Base-by-base conservation (phyloP, 30 jellyfish, hydroid and myxozoan genomes). In the Turritopsis rubra region DNA sequence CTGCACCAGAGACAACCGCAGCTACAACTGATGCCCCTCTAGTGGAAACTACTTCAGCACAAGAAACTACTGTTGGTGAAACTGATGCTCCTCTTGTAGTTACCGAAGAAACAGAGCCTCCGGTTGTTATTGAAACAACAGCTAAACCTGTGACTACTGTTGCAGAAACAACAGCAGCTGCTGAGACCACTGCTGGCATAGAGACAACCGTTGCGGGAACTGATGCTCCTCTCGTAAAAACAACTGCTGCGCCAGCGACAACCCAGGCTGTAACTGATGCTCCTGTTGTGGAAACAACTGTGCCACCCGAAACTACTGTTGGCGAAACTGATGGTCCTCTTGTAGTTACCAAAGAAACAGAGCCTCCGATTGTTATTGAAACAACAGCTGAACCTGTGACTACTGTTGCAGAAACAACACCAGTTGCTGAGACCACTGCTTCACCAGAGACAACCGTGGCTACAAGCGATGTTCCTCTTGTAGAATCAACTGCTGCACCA, bases 1-100 rank as follows among this genome's bases (percentile, higher is more conserved):
- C n/a, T n/a, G n/a, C n/a, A n/a, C n/a, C n/a, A n/a, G n/a, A 28
- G 65, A 54, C 87, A 21, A 81, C 80, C 16, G 28, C 87, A 21
- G 80, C 83, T 30, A 27, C 0, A 7, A 27, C 77, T 0, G 83
- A 16, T 29, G 54, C 83, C n/a, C n/a, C n/a, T n/a, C n/a, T n/a
- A n/a, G n/a, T n/a, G 28, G 77, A 68, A 68, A 68, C 77, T 0
- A 68, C 77, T 21, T 13, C 30, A 9, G 77, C 28, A 1, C 77
- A 17, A 0, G 30, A 68, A n/a, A 74, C 83, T n/a, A 29, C 83
- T 29, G 66, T 0, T 1, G 66, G 16, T 13, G 66, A 9, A 16
- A 29, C 28, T 7, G 60, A 26, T 16, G 66, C 28, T 0, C 26
- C 24, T 0, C 0, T 29, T 25, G 24, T 29, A n/a, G 83, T 31